Percentiles rank a stretch among this genome's conserved stretches.
These are phyloP conservation scores for Platerodrilus igneus DNA, from an alignment of 2,888 invertebrate genomes.

Conservation along the genomic window DNA sequence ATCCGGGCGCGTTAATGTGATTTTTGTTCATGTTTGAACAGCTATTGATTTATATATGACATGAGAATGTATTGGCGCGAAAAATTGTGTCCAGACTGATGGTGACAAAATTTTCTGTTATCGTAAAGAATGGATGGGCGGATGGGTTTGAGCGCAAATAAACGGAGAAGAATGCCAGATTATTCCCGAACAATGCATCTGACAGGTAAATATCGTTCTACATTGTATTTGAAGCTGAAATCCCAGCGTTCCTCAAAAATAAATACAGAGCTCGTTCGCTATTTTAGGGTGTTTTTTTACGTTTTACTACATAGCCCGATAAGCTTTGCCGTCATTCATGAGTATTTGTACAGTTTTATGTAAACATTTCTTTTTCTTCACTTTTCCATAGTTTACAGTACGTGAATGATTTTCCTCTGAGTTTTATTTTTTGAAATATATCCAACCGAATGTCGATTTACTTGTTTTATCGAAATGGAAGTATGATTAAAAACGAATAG, in stretches of 20 bases:
- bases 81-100: constrained; percentile 19
- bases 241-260: constrained; percentile 13
- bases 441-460: no score
- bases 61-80: constrained; percentile 20
- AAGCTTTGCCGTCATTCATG: constrained; percentile 43
- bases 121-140: no score
- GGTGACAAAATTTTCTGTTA: no score
- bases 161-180: no score
- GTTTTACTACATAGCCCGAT: constrained; percentile 24
- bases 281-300: constrained; percentile 9
- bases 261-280: constrained; percentile 12
- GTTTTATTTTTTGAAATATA: no score
- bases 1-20: constrained; percentile 37
- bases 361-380: constrained; percentile 42
- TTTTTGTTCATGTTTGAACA: constrained; percentile 38
- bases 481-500: no score
- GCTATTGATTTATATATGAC: constrained; percentile 24
- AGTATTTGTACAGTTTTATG: constrained; percentile 41
- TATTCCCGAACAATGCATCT: constrained; percentile 15
- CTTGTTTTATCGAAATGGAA: no score
- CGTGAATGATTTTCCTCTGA: constrained; percentile 35
- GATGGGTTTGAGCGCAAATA: no score
- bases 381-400: constrained; percentile 42
- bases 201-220: constrained; percentile 17
- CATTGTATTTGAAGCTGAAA: constrained; percentile 14